Evolutionary conservation across 2,113 vertebrate species (phyloP).

Genomic region (Oenanthe melanoleuca): DNA sequence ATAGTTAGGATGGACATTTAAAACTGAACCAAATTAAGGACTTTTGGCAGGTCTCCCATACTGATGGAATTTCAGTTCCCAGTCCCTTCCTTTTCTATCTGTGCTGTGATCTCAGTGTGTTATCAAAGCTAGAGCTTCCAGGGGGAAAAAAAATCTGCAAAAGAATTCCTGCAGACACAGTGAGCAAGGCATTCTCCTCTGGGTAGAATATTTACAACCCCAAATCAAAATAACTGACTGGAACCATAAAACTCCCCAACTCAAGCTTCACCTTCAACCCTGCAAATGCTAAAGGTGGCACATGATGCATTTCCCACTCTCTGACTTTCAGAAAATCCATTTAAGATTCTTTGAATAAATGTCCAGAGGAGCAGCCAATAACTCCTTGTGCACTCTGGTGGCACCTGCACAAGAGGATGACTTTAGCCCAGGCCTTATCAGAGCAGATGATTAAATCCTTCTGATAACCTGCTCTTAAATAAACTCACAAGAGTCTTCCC

Average conservation of each 20-base stretch:
- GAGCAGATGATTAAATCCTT: not conserved
- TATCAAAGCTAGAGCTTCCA: not conserved
- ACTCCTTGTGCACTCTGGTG: not conserved
- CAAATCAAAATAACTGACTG: conserved; percentile 47
- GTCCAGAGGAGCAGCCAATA: not conserved
- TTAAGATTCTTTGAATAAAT: conserved; percentile 9
- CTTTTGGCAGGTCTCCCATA: not conserved
- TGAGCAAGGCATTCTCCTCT: not conserved
- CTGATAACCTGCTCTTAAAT: not conserved
- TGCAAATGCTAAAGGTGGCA: conserved; percentile 23
- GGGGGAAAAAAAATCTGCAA: not conserved
- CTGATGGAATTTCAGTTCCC: not conserved
- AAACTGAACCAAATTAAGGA: not conserved
- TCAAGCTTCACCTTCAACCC: conserved; percentile 47
- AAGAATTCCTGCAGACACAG: not conserved
- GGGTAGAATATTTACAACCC: conserved; percentile 37
- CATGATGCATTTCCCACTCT: conserved; percentile 32
- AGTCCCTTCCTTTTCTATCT: not conserved
- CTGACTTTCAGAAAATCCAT: conserved; percentile 9
- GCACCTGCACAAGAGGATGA: not conserved
- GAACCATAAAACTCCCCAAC: conserved; percentile 15
- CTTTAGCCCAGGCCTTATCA: not conserved
- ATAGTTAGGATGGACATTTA: not conserved
- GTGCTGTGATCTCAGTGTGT: not conserved
- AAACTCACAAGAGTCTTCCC: not conserved